These are phyloP conservation scores for Diglossa brunneiventris DNA, from an alignment of 2,113 vertebrate genomes.

Conservation along the genomic window DNA sequence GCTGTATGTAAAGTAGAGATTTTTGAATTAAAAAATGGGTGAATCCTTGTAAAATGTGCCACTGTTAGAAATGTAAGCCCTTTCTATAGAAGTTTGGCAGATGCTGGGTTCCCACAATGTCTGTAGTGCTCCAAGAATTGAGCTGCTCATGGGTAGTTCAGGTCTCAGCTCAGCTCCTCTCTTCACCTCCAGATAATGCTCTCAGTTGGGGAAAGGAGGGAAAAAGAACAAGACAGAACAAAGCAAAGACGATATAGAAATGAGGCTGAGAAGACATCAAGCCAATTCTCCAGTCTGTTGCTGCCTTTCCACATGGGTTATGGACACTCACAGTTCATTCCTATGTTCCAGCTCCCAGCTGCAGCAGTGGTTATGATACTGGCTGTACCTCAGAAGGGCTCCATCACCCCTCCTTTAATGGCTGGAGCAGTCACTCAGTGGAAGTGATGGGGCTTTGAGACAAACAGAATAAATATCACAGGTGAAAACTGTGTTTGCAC, in stretches of 20 bases:
- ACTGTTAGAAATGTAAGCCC: neutral
- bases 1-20: neutral
- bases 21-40: neutral
- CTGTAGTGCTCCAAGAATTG: neutral
- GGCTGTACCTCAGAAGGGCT: neutral
- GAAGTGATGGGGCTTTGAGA: neutral
- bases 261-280: neutral
- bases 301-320: neutral
- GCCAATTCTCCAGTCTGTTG: neutral
- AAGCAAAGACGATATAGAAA: neutral
- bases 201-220: neutral
- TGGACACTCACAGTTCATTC: neutral
- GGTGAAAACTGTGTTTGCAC: neutral
- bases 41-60: neutral
- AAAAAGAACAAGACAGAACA: neutral
- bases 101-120: neutral
- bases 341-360: neutral
- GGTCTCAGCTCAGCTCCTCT: neutral
- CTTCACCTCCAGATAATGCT: neutral
- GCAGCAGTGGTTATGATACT: constrained; percentile 6
- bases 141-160: neutral
- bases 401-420: neutral
- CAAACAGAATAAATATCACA: neutral
- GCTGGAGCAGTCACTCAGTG: neutral
- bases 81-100: neutral